Base-by-base conservation (phyloP, 2,888 invertebrate species). In the Serrognathus titanus region DNA sequence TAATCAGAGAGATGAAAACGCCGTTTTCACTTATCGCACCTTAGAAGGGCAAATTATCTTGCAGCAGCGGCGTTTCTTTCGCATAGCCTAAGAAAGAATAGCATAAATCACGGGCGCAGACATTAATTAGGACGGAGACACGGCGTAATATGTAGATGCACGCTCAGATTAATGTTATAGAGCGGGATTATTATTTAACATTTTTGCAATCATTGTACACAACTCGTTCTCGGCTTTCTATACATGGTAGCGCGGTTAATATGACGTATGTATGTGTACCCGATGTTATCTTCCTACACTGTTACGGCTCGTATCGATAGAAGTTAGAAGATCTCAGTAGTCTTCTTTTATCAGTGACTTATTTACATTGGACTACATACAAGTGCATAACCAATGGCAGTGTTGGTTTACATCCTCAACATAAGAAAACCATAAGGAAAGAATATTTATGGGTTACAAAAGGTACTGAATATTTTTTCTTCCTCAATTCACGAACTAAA, bases 101-200 rank as follows among this genome's bases (percentile, higher is more conserved):
- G 71, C 73, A 75, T 76, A 76, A 76, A 76, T 76, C 75, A 75
- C 75, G 61, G 62, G 58, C 60, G 68, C 62, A 71, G 74, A 76
- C 76, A 73, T 76, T 76, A 76, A 76, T 76, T 75, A 75, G 74
- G 70, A 69, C 71, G 71, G 65, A 60, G 73, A 74, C 73, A 71
- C 74, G 69, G 69, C 70, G 71, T 73, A 73, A 74, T 75, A 75
- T 75, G 74, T 73, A 74, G 74, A 75, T 75, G 68, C 72, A 73
- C 71, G 72, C 58, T 68, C 66, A 71, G 73, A 75, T 75, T 73
- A 72, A 70, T 71, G 67, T 66, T 66, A 62, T 63, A 68, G 63
- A 65, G 54, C 59, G 45, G 57, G 65, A 63, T 61, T 65, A 68
- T 68, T 68, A 69, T 67, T 68, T 68, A 60, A 55, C 57, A 62